Base-by-base conservation (phyloP, 2,797 vertebrate genomes). In the Manis javanica region DNA sequence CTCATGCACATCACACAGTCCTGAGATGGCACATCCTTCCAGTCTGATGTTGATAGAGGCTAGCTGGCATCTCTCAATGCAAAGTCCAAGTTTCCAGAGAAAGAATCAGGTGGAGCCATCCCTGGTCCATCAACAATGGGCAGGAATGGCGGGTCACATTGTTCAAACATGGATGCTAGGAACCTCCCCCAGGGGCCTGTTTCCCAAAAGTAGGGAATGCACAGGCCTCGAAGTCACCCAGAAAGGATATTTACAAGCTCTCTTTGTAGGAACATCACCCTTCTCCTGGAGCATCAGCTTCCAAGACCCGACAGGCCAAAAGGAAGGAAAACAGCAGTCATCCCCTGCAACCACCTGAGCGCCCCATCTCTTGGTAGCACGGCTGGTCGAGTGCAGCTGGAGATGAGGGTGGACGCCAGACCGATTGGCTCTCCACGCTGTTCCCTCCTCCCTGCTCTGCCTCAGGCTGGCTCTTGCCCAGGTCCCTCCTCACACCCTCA, bases 391-490 rank as follows among this genome's bases (percentile, higher is more conserved):
- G 13, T 37, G 18, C 81, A 64, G 77, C 90, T 86, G 90, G 72
- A 82, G n/a, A 83, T 14, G 26, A 23, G 1, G 29, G 46, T 13
- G 5, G 42, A 49, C 46, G 63, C 87, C 49, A 1, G 5, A 0
- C 31, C 0, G 7, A 71, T 2, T 31, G 21, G 55, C 81, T 39
- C 1, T n/a, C 79, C 31, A 13, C 66, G 46, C 19, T 26, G 23
- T 31, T 5, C 53, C 37, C n/a, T 68, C 61, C n/a, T 29, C n/a
- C 18, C 53, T 14, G 15, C 37, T 53, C 63, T 39, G 79, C 46
- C 69, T 81, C 90, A 46, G 42, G 34, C 0, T 95, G 94, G 96
- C 95, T 82, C 55, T 74, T 10, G 8, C 51, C 88, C 97, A 93
- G 57, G 18, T 18, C 78, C 55, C 88, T 69, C 31, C 69, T 87